A percentile compares a stretch with the other conserved stretches of the same genome.
These are phyloP conservation scores for Oncorhynchus tshawytscha DNA, from an alignment of 2,113 vertebrate genomes.

Conservation along the genomic window DNA sequence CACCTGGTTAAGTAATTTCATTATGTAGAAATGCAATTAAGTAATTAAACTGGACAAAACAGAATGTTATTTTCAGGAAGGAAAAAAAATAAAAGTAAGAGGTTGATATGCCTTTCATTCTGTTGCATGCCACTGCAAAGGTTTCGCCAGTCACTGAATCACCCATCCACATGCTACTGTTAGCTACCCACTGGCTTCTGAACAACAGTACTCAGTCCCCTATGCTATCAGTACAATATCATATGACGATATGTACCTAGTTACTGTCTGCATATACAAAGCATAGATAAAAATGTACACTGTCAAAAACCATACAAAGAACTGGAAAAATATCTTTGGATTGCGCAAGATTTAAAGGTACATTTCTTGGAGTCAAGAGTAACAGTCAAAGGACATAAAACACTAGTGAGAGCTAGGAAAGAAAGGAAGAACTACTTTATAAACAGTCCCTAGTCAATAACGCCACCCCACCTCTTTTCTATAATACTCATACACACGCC, in stretches of 20 bases:
- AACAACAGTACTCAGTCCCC: slow-evolving; percentile 16
- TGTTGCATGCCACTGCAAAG: slow-evolving; percentile 47
- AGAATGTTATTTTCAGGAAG: slow-evolving; percentile 44
- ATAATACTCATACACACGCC: slow-evolving; percentile 4
- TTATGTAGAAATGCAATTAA: slow-evolving; percentile 1
- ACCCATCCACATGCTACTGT: slow-evolving; percentile 28
- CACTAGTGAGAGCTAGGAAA: slow-evolving; percentile 6
- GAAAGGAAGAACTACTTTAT: neutral
- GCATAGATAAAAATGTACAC: slow-evolving; percentile 59
- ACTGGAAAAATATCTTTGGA: slow-evolving; percentile 79
- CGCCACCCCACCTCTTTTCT: slow-evolving; percentile 1
- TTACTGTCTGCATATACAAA: slow-evolving; percentile 60
- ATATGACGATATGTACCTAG: slow-evolving; percentile 69
- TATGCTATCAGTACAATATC: slow-evolving; percentile 55
- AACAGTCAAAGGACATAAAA: slow-evolving; percentile 57
- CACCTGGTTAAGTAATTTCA: neutral
- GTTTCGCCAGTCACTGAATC: neutral
- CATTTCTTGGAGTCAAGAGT: slow-evolving; percentile 54
- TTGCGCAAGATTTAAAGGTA: slow-evolving; percentile 73
- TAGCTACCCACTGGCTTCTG: slow-evolving; percentile 37
- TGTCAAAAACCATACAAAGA: slow-evolving; percentile 66
- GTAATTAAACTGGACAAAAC: slow-evolving; percentile 59
- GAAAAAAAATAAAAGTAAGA: slow-evolving; percentile 1
- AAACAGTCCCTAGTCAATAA: slow-evolving; percentile 12
- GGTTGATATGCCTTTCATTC: slow-evolving; percentile 64